Evolutionary conservation across 2,888 invertebrate genomes (phyloP), one percentile per base, ranked within the genome.

Genomic region (Dermolepida albohirtum): DNA sequence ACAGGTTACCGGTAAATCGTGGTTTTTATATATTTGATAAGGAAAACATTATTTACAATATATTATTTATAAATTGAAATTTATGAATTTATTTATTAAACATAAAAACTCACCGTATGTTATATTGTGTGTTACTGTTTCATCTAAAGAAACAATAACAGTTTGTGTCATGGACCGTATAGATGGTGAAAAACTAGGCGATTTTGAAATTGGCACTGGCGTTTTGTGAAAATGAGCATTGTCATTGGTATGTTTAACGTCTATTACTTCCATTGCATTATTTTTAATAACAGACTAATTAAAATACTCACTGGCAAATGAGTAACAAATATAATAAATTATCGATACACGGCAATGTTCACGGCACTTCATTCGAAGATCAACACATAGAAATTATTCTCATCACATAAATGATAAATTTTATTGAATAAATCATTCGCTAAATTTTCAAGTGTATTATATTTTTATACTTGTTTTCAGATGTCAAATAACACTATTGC

Each of bases 101-200:
- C 27, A 47, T 62, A 44, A 43, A 51, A 51, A 67, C 83, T 81
- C 77, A 87, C 87, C 87, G 78, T 86, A 87, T 72, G 87, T 87
- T 74, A 87, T 84, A 77, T 85, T 84, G 79, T 87, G 87, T 69
- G 86, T 87, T 81, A 87, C 85, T 78, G 86, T 87, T 77, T 84
- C 84, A 77, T 75, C 81, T 64, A 83, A 75, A 10, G 83, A 83
- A 47, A 84, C 83, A 40, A 83, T 82, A 55, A 83, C 84, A 70
- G 83, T 84, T 73, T 80, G 80, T 51, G 83, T 83, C 80, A 82
- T 81, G 68, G 73, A 74, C 51, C 84, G 80, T 70, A 81, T 79
- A 79, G 83, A 81, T 73, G 81, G 82, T 79, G 82, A 81, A 29
- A 76, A 67, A 54, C 73, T 77, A 50, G 79, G 78, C 14, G 83